Percentiles rank a stretch among this genome's conserved stretches.
Evolutionary conservation across 2,113 vertebrate species (phyloP).

Genomic region (Ploceus nigricollis): DNA sequence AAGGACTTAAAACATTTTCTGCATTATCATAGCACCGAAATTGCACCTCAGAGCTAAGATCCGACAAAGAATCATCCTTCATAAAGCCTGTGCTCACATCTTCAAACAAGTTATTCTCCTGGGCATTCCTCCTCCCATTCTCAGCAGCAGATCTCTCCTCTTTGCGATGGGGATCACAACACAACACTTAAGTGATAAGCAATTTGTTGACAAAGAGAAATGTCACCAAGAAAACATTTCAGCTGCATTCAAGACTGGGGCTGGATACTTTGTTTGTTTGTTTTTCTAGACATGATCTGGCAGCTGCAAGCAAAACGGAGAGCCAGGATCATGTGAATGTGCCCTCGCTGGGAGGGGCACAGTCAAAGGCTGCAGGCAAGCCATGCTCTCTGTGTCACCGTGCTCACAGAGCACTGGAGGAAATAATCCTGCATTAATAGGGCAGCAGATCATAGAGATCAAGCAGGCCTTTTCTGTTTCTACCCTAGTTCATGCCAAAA

Average conservation of each 20-base stretch:
- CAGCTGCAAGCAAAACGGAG: slow-evolving; percentile 32
- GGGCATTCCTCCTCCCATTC: neutral
- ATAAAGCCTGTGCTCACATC: neutral
- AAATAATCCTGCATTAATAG: slow-evolving; percentile 44
- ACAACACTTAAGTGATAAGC: neutral
- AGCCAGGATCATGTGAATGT: slow-evolving; percentile 11
- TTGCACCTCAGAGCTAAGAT: neutral
- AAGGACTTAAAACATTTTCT: slow-evolving; percentile 28
- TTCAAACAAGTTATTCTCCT: neutral
- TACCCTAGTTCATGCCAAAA: neutral
- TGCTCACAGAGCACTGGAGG: neutral
- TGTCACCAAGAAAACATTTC: slow-evolving; percentile 23
- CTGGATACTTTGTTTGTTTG: neutral
- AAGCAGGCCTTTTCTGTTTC: slow-evolving; percentile 5
- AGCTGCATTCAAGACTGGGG: neutral
- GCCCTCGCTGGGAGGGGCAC: neutral
- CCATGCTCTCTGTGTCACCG: neutral
- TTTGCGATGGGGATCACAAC: slow-evolving; percentile 10
- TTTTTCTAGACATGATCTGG: slow-evolving; percentile 20
- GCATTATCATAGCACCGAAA: slow-evolving; percentile 13
- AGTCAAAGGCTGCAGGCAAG: slow-evolving; percentile 37
- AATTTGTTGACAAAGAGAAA: slow-evolving; percentile 43
- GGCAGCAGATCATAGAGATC: slow-evolving; percentile 25
- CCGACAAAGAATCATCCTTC: neutral
- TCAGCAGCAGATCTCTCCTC: neutral